Percentiles rank a stretch among this genome's conserved stretches.
phyloP scores from a whole-genome alignment of 2,113 vertebrate species.

The Tringa solitaria region DNA sequence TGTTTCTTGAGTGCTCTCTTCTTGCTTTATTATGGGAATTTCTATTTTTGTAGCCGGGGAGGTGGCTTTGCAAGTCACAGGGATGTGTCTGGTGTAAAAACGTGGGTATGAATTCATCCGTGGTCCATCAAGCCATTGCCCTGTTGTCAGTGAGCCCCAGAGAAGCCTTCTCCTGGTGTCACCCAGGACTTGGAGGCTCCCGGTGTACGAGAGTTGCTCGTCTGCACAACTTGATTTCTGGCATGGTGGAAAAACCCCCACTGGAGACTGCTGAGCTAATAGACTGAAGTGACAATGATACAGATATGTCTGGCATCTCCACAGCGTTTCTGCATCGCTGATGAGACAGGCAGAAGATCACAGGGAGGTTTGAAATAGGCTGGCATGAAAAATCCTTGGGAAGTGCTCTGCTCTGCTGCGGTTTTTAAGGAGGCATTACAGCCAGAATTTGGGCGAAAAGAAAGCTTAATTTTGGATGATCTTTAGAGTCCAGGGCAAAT shows the following conservation, averaged over 20 bases:
- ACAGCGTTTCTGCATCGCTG: background rate
- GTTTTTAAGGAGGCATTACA: background rate
- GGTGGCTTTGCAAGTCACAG: background rate
- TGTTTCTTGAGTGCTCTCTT: background rate
- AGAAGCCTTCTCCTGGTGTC: background rate
- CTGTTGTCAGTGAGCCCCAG: fast-evolving
- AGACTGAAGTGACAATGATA: background rate
- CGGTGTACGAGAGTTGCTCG: background rate
- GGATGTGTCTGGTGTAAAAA: background rate
- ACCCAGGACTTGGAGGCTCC: background rate
- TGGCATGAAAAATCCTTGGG: background rate
- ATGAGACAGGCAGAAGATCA: background rate
- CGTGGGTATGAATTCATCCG: fast-evolving
- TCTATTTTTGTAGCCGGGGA: background rate
- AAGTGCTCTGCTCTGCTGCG: background rate
- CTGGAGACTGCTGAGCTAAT: background rate
- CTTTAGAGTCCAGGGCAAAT: background rate
- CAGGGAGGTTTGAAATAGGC: background rate
- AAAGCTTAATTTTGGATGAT: background rate
- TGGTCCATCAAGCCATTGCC: background rate
- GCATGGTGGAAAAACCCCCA: background rate
- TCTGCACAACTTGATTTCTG: background rate
- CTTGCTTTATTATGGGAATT: background rate
- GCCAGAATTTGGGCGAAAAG: background rate
- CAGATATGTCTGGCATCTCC: background rate